Percentiles rank a stretch among this genome's conserved stretches.
phyloP scores from a whole-genome alignment of 2,797 vertebrate species.

The Amphiprion clarkii region DNA sequence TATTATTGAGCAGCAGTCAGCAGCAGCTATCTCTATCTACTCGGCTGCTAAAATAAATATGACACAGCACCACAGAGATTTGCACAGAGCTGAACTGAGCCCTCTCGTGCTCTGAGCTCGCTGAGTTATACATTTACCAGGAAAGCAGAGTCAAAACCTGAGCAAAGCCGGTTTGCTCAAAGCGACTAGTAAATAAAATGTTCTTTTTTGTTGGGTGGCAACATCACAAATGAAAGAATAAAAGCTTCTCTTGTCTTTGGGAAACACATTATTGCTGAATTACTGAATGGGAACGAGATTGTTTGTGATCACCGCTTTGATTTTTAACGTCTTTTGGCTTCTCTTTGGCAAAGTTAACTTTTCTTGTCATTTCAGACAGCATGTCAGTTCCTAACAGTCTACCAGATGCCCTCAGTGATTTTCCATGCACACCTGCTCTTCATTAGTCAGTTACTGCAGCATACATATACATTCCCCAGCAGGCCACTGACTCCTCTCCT shows the following conservation, averaged over 20 bases:
- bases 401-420: not conserved
- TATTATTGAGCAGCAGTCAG: slow-evolving; percentile 79
- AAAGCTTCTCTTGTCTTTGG: slow-evolving; percentile 6
- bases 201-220: slow-evolving; percentile 3
- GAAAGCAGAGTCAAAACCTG: slow-evolving; percentile 30
- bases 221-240: slow-evolving; percentile 13
- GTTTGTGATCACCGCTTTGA: not conserved
- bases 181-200: slow-evolving; percentile 29
- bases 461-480: slow-evolving; percentile 12
- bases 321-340: not conserved
- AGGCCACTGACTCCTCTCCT: not conserved
- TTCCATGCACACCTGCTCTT: slow-evolving; percentile 19
- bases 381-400: not conserved
- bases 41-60: slow-evolving; percentile 78
- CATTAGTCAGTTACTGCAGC: slow-evolving; percentile 27
- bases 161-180: slow-evolving; percentile 15
- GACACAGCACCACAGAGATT: slow-evolving; percentile 67
- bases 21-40: slow-evolving; percentile 70
- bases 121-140: slow-evolving; percentile 39
- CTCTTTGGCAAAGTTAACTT: not conserved
- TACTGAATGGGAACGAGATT: not conserved
- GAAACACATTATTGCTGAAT: not conserved
- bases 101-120: slow-evolving; percentile 40
- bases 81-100: slow-evolving; percentile 61
- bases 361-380: not conserved